Percentiles rank a stretch among this genome's conserved stretches.
These are phyloP conservation scores for Drosophila pseudotakahashii DNA, from an alignment of 2,888 invertebrate genomes.

Conservation along the genomic window DNA sequence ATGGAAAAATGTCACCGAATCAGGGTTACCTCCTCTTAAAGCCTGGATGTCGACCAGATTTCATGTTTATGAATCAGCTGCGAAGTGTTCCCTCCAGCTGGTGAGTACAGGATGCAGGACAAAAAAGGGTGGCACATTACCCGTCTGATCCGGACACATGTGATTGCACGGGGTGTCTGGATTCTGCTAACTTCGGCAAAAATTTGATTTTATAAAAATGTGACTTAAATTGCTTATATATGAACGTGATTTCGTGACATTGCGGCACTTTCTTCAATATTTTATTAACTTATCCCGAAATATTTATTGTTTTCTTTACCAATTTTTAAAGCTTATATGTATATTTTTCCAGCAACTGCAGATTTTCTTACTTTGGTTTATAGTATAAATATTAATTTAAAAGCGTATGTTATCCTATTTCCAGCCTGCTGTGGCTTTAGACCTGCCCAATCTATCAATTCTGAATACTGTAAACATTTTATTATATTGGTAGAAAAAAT, in stretches of 20 bases:
- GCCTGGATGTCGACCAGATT: not conserved
- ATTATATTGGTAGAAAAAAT: not conserved
- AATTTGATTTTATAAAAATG: conserved; percentile 54
- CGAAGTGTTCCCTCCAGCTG: conserved; percentile 2
- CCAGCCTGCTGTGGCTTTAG: too few relatives aligned
- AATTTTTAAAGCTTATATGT: not conserved
- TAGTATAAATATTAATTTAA: too few relatives aligned
- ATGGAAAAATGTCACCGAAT: not conserved
- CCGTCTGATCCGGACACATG: conserved; percentile 35
- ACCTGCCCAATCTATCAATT: too few relatives aligned
- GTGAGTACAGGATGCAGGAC: conserved; percentile 6
- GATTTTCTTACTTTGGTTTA: too few relatives aligned
- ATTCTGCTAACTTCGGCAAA: conserved; percentile 15
- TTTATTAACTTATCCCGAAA: too few relatives aligned
- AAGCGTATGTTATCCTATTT: too few relatives aligned
- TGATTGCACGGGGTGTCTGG: conserved; percentile 12
- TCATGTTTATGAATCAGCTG: conserved; percentile 8
- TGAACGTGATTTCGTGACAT: conserved; percentile 39
- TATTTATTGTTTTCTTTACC: not conserved
- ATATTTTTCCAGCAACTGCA: too few relatives aligned
- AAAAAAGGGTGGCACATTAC: conserved; percentile 34
- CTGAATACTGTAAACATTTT: too few relatives aligned
- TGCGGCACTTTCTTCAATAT: not conserved
- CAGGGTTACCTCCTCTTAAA: conserved; percentile 17
- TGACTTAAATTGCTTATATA: conserved; percentile 24